These are phyloP conservation scores for Cyprinella venusta DNA, from an alignment of 2,797 vertebrate species.

Conservation along the genomic window DNA sequence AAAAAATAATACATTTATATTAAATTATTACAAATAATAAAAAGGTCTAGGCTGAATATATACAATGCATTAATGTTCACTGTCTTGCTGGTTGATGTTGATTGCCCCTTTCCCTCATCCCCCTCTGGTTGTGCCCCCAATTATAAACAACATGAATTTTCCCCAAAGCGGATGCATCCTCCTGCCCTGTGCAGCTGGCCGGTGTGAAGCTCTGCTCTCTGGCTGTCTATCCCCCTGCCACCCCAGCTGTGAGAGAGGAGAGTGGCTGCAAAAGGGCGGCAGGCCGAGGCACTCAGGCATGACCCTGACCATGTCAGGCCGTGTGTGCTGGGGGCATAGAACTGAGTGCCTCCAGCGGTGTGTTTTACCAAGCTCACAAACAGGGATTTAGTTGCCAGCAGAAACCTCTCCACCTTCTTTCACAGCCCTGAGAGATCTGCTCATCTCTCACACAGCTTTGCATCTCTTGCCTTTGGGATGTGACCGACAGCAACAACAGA, in stretches of 20 bases:
- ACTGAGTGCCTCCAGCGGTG: constrained; percentile 81
- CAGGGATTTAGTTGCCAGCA: constrained; percentile 66
- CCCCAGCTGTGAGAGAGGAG: constrained; percentile 75
- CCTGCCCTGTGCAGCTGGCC: constrained; percentile 54
- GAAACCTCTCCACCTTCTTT: constrained; percentile 58
- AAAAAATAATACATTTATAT: not conserved
- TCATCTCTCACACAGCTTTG: constrained; percentile 53
- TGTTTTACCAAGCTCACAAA: constrained; percentile 64
- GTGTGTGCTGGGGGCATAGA: constrained; percentile 78
- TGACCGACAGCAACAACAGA: constrained; percentile 3
- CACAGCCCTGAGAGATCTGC: constrained; percentile 53
- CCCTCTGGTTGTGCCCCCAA: constrained; percentile 56
- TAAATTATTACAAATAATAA: not conserved
- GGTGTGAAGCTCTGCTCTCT: constrained; percentile 67
- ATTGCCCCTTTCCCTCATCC: constrained; percentile 45
- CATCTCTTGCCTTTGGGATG: constrained; percentile 47
- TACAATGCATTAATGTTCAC: constrained; percentile 59
- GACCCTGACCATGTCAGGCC: constrained; percentile 82
- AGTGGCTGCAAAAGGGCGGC: constrained; percentile 74
- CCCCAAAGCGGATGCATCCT: constrained; percentile 56
- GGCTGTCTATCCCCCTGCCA: constrained; percentile 80
- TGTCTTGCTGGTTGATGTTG: constrained; percentile 57
- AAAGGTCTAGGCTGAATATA: constrained; percentile 33
- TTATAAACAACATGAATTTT: constrained; percentile 63
- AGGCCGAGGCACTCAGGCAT: constrained; percentile 77